Conservation (phyloP, 1,140 invertebrate genomes). For the Orius laevigatus region DNA sequence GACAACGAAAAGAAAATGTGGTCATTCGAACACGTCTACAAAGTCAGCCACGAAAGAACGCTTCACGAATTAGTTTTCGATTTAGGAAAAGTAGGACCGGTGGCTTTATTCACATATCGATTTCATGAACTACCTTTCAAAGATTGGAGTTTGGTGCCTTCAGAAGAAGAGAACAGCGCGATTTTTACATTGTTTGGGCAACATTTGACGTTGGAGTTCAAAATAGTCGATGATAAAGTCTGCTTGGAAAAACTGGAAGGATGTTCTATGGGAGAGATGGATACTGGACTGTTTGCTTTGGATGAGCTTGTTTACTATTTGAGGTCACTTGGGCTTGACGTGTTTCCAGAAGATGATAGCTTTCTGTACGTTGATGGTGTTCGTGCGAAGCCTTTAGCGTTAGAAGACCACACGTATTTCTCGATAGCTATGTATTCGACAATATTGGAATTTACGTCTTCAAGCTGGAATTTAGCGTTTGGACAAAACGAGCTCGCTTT, state of each 20-base stretch:
- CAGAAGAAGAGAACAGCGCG: too few species aligned
- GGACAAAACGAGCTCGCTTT: too few species aligned
- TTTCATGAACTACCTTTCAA: background rate
- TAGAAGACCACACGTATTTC: constrained; percentile 4
- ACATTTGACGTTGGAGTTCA: too few species aligned
- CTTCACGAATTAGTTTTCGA: background rate
- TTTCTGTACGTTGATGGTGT: background rate
- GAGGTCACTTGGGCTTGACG: background rate
- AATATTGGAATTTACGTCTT: constrained; percentile 1
- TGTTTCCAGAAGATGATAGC: background rate
- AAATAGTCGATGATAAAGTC: too few species aligned
- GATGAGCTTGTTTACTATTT: background rate
- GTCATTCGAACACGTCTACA: background rate
- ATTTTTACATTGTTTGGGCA: too few species aligned
- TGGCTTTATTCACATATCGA: background rate
- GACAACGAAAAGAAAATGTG: constrained; percentile 1
- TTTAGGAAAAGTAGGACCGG: background rate
- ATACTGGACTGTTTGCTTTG: background rate
- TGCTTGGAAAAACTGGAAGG: too few species aligned
- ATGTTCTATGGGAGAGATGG: background rate
- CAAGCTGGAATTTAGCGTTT: background rate
- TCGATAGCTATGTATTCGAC: background rate
- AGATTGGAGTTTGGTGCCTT: background rate
- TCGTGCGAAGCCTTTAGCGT: background rate
- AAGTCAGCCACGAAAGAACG: background rate